These are phyloP conservation scores for Lamprotornis superbus DNA, from an alignment of 2,113 vertebrate genomes.

Conservation along the genomic window DNA sequence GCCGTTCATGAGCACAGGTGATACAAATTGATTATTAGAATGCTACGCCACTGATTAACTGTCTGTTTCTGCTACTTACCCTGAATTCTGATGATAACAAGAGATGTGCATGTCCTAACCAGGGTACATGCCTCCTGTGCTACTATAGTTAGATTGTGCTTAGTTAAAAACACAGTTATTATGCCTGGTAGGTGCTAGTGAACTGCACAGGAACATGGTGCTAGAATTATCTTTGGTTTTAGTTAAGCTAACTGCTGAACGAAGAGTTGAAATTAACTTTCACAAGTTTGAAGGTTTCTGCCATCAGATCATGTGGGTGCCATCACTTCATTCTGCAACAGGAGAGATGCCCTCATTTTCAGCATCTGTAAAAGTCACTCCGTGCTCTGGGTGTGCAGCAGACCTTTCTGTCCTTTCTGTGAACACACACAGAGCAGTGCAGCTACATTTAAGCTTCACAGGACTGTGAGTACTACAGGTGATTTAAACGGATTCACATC, in stretches of 20 bases:
- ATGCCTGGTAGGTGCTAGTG: background rate
- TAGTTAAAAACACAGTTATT: background rate
- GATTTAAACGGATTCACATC: background rate
- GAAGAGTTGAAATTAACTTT: background rate
- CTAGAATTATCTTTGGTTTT: background rate
- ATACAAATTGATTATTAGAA: background rate
- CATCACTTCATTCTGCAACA: background rate
- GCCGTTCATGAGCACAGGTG: background rate
- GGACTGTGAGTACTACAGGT: background rate
- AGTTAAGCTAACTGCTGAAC: background rate
- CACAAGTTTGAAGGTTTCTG: background rate
- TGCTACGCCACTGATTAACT: background rate
- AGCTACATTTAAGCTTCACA: background rate
- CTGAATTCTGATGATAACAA: background rate
- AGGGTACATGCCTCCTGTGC: background rate
- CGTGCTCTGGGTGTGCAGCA: background rate
- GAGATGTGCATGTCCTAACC: background rate
- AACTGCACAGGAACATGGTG: background rate
- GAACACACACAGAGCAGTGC: rapidly evolving
- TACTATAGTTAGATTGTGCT: background rate
- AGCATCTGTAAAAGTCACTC: background rate
- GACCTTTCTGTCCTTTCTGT: background rate
- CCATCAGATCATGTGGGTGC: background rate
- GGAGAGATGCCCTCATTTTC: background rate
- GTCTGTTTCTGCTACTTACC: background rate